A percentile compares a stretch with the other conserved stretches of the same genome.
Conservation (phyloP, 2,888 invertebrate species). For the Sturmia bella region DNA sequence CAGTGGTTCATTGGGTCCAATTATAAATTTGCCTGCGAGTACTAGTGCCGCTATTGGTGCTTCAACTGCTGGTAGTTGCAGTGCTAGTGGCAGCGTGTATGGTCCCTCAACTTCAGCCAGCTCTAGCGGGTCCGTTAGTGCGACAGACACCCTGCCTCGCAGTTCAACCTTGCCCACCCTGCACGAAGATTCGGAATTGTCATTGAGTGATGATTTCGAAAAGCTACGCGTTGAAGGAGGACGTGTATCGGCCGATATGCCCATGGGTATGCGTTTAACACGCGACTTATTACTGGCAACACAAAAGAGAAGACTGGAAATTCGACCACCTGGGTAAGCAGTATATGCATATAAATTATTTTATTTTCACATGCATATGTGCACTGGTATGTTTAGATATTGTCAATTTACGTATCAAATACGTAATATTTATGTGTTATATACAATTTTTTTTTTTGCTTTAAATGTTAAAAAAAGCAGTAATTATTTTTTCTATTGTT, state of each 20-base stretch:
- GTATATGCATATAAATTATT: not conserved
- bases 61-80: conserved; percentile 77
- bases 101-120: conserved; percentile 81
- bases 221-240: conserved; percentile 78
- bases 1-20: conserved; percentile 76
- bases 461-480: not conserved
- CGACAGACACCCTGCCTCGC: conserved; percentile 82
- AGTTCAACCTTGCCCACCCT: conserved; percentile 89
- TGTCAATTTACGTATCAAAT: not conserved
- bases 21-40: conserved; percentile 75
- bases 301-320: conserved; percentile 88
- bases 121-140: conserved; percentile 81
- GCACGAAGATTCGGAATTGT: conserved; percentile 92
- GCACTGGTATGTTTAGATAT: conserved; percentile 8
- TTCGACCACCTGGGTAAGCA: conserved; percentile 84
- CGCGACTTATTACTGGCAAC: conserved; percentile 91
- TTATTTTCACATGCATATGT: not conserved
- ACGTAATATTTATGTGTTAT: not conserved
- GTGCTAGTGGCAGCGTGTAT: conserved; percentile 81
- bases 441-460: conserved; percentile 1
- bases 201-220: conserved; percentile 81
- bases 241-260: conserved; percentile 80
- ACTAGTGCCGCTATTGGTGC: conserved; percentile 64
- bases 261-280: conserved; percentile 87
- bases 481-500: no score